Evolutionary conservation across 2,888 invertebrate genomes (phyloP), one percentile per base, ranked within the genome.

Genomic region (Morpho achilles): DNA sequence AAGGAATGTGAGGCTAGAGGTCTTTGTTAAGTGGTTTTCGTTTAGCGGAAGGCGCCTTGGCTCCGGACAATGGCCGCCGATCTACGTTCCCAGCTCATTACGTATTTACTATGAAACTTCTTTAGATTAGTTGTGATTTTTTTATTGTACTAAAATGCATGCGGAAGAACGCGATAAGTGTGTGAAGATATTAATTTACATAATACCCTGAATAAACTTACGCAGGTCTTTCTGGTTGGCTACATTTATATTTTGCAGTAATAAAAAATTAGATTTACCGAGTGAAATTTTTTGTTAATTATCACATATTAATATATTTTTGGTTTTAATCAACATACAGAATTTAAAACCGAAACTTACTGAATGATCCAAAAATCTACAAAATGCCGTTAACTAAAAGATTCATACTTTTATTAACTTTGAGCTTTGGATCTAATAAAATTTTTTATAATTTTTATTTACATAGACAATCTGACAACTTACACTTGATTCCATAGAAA

Each of bases 51-150:
- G 86, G 82, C 84, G 83, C 77, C 81, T 71, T 69, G 71, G 74
- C 73, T 68, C 69, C 80, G 87, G 86, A 89, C 88, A 89, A 87
- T 89, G 84, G 82, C 84, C 84, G 82, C 65, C 81, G 80, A 85
- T 82, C 84, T 74, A 80, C 74, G 81, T 87, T 87, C 86, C 81
- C 87, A 87, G 77, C 80, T 85, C 86, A 87, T 88, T 87, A 87
- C 76, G 79, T 84, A 82, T 85, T 86, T 84, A 82, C 78, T 82
- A 80, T 77, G 79, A 82, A 83, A 82, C 76, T 80, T 79, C 71
- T 76, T 76, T 72, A 70, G 77, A 71, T 73, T 75, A 60, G 67
- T 70, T 74, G 72, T 74, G 73, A 67, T 63, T 67, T 69, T 69
- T 70, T 67, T 66, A 69, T 67, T 63, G 44, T 57, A 59, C 51